Evolutionary conservation across 1,140 invertebrate species (phyloP), one percentile per base, ranked within the genome.

Genomic region (Drosophila micromelanica): DNA sequence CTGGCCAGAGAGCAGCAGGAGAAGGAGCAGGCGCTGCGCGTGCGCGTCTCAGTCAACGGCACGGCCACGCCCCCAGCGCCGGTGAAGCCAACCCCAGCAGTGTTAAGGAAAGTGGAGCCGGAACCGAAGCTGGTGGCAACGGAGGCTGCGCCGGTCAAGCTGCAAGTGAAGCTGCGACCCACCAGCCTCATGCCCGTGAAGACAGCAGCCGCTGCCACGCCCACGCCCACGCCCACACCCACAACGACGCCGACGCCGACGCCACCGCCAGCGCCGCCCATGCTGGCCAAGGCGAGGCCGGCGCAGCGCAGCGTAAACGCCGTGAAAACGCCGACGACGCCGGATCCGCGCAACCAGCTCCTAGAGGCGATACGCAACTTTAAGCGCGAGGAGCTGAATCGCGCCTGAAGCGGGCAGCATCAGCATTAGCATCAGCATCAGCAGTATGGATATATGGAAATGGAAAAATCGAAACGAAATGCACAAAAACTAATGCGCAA

Each of bases 301-400:
- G 13, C 51, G 60, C 32, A 35, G 32, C 40, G 62, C 76, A 37
- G 32, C 15, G 45, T 46, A 12, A 20, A 40, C 45, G 64, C 90
- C 78, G 3, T 91, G 12, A 89, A 27, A 27, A 5, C 79, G 71
- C 76, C 80, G 32, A 70, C 69, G n/a, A 11, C 61, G 37, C 48
- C 80, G 5, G 95, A 96, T 89, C 93, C 95, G 1, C 93, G 96
- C 42, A 94, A 95, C 63, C 93, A 95, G 73, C 91, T 97, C 6
- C 90, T 97, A 76, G 93, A 95, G n/a, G 95, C 95, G 7, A 97
- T 97, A 69, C 92, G 95, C 70, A 95, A 93, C 78, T 96, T 96
- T 6, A 92, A 92, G 51, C 81, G 80, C 3, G 82, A 91, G 2
- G 71, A 90, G 54, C 73, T 92, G 9, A 91, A 90, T 55, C 76